A percentile compares a stretch with the other conserved stretches of the same genome.
phyloP scores from a whole-genome alignment of 2,113 vertebrate genomes.

The Cygnus atratus region DNA sequence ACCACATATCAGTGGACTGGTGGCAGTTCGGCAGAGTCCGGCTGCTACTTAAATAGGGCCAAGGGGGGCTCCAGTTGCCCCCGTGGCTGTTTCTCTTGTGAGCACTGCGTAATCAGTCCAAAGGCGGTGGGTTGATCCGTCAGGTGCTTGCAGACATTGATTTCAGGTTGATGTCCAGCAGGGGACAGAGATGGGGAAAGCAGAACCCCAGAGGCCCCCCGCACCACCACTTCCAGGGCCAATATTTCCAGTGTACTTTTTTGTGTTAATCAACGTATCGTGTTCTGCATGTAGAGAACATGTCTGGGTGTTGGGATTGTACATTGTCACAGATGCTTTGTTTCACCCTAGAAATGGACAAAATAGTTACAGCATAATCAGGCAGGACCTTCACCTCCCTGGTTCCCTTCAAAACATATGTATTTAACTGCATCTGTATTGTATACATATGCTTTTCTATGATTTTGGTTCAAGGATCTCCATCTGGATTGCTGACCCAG shows the following conservation, averaged over 20 bases:
- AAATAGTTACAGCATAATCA: neutral
- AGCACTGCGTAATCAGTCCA: neutral
- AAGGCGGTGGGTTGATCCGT: neutral
- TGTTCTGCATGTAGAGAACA: neutral
- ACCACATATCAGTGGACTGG: fast-evolving
- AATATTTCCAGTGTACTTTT: neutral
- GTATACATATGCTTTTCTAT: neutral
- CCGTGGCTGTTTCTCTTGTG: fast-evolving
- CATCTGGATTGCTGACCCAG: neutral
- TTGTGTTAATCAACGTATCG: neutral
- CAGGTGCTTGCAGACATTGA: neutral
- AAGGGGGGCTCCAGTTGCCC: neutral
- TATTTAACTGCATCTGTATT: neutral
- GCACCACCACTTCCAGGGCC: neutral
- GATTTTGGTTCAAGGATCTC: neutral
- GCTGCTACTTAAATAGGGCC: fast-evolving
- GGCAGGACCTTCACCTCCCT: neutral
- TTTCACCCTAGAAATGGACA: neutral
- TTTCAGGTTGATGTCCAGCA: neutral
- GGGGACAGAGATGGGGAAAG: neutral
- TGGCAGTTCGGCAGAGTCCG: neutral
- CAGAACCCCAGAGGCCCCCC: neutral
- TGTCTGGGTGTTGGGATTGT: neutral
- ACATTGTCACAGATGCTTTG: neutral
- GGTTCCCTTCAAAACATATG: neutral